Base-by-base conservation (phyloP, 2,888 invertebrate species). In the Drosophila falleni region DNA sequence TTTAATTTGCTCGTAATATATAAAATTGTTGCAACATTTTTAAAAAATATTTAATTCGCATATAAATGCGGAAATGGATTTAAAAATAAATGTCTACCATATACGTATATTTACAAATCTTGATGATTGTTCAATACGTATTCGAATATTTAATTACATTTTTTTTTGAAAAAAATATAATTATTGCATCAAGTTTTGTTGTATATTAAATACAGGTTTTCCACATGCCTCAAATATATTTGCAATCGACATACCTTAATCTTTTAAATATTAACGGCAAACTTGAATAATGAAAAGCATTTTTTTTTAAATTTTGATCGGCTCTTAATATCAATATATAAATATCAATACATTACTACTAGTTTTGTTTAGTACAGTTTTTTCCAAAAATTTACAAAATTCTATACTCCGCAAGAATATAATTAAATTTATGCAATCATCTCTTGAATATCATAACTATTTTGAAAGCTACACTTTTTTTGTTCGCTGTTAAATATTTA, bases 401-500 rank as follows among this genome's bases (percentile, higher is more conserved):
- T 4, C 0, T 4, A 9, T 41, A 10, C 16, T 41, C 23, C 23
- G 10, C 10, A 10, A 41, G 5, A 5, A 16, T 41, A 10, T 16
- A 10, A 41, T 15, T 15, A 3, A 3, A 39, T 8, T 39, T 8
- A 15, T 6, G 16, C 1, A 0, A 41, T 10, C 16, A 3, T 15
- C 4, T 16, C 9, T 16, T 3, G 41, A 4, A 16, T 35, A 10
- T 35, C 15, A 39, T 9, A 9, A 39, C 8, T 19, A 5, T 41
- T 26, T 9, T 0, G 9, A 41, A 29, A 42, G 19, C 9, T 10
- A 5, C 42, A n/a, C 26, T 41, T 5, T 9, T 31, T 44, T 31
- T 3, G 15, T 5, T n/a, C 10, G 8, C 8, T 15, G 10, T 59
- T 49, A 5, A 50, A 54, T 51, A 42, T 62, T 65, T 55, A 53